A percentile compares a stretch with the other conserved stretches of the same genome.
phyloP scores from a whole-genome alignment of 2,888 invertebrate genomes.

The Ennomos quercinarius region DNA sequence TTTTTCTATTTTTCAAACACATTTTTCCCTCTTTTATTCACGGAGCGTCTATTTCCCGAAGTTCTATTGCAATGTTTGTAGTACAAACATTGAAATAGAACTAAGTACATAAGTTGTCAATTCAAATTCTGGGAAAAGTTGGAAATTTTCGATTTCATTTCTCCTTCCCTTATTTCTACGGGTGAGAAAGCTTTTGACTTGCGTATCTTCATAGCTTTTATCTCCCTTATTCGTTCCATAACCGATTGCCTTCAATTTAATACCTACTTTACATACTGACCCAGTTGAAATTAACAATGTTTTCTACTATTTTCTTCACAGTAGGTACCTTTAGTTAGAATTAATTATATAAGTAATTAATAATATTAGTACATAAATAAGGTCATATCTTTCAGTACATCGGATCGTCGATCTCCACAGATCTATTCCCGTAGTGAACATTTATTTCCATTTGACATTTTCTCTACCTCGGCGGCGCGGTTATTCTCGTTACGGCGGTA shows the following conservation, averaged over 20 bases:
- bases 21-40: background rate
- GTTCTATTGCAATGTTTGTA: background rate
- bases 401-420: background rate
- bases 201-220: background rate
- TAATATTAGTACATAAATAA: too few species aligned
- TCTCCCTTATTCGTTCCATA: too few species aligned
- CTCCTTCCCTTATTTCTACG: slow-evolving; percentile 2
- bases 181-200: background rate
- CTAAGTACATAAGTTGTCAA: slow-evolving; percentile 2
- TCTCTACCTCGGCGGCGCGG: slow-evolving; percentile 25
- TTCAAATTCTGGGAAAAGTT: background rate
- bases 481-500: slow-evolving; percentile 10
- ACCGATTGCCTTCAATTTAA: too few species aligned
- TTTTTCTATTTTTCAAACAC: slow-evolving; percentile 2
- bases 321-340: too few species aligned
- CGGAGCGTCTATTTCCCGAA: background rate
- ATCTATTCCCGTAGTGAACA: slow-evolving; percentile 12
- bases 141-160: background rate
- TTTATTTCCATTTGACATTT: slow-evolving; percentile 53
- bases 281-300: too few species aligned
- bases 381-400: background rate
- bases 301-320: background rate
- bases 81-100: too few species aligned
- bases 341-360: too few species aligned
- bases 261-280: too few species aligned